Evolutionary conservation across 2,888 invertebrate genomes (phyloP), one percentile per base, ranked within the genome.

Genomic region (Xestia xanthographa): DNA sequence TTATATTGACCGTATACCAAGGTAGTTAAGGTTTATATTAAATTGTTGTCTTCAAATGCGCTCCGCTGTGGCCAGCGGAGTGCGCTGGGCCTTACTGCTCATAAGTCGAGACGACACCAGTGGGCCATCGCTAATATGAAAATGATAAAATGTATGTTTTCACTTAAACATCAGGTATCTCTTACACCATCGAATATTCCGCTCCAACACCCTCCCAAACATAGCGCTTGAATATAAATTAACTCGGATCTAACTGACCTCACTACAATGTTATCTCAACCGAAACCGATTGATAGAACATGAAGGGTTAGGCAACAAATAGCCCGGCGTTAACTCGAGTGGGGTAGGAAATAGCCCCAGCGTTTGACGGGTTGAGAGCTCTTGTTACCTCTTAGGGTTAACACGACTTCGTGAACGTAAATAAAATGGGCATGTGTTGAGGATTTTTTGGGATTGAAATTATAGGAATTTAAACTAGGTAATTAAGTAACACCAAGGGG

Each of bases 271-370:
- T 82, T 87, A 80, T 83, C 73, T 77, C 80, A 65, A 65, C 80
- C 81, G 71, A 60, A 73, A 78, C 69, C 80, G 75, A 83, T 83
- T 85, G 87, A 78, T 80, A 70, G 75, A 53, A 72, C 75, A 70
- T 77, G 71, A 74, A 75, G 80, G 80, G 87, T 83, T 84, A 60
- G 60, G 67, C 69, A 73, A 87, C 87, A 85, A 87, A 87, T 77
- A 83, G 72, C 75, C 29, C 66, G 29, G 66, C 72, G 72, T 80
- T 79, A 84, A 80, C 76, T 86, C 66, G 75, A 85, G 83, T 77
- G 75, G 71, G 75, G 63, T 75, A 58, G 79, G 87, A 84, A 79
- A 86, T 83, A 75, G 72, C 73, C 60, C 72, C 71, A 79, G 75
- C 75, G 48, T 67, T 66, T 53, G 65, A 62, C 50, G 76, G 82